Percentiles rank a stretch among this genome's conserved stretches.
Evolutionary conservation across 1,140 invertebrate species (phyloP).

Genomic region (Drosophila quadrilineata): DNA sequence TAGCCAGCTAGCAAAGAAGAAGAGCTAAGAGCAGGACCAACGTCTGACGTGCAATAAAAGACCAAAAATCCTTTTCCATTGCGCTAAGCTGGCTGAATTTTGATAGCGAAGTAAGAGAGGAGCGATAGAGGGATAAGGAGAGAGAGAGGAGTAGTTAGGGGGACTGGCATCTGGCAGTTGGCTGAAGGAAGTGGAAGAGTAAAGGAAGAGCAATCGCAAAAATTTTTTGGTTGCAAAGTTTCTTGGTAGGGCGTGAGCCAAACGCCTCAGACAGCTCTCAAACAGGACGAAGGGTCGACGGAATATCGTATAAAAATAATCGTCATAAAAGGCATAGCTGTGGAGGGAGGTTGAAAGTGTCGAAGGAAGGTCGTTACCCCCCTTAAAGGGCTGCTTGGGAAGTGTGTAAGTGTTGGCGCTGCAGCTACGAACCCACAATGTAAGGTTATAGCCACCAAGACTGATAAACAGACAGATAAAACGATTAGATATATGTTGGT

Average conservation of each 20-base stretch:
- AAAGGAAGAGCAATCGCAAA: constrained; percentile 45
- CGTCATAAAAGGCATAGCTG: constrained; percentile 67
- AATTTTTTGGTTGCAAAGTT: constrained; percentile 57
- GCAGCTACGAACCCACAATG: background rate
- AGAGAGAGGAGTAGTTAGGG: background rate
- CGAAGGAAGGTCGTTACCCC: background rate
- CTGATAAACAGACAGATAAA: constrained; percentile 31
- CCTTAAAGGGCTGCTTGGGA: background rate
- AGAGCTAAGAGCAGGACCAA: constrained; percentile 61
- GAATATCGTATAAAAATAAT: constrained; percentile 66
- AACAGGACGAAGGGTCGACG: background rate
- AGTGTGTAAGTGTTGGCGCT: background rate
- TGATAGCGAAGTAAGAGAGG: constrained; percentile 3
- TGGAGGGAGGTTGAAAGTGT: background rate
- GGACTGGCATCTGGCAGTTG: background rate
- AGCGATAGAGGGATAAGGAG: background rate
- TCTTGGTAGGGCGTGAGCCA: constrained; percentile 14
- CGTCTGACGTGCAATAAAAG: constrained; percentile 79
- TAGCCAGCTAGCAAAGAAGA: constrained; percentile 22
- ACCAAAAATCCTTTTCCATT: constrained; percentile 79
- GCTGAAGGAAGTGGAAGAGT: background rate
- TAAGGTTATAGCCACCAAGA: constrained; percentile 9
- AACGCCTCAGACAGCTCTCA: background rate
- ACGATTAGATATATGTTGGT: constrained; percentile 12
- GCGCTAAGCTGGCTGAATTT: constrained; percentile 70